Evolutionary conservation across 2,888 invertebrate genomes (phyloP).

Genomic region (Drosophila gaucha): DNA sequence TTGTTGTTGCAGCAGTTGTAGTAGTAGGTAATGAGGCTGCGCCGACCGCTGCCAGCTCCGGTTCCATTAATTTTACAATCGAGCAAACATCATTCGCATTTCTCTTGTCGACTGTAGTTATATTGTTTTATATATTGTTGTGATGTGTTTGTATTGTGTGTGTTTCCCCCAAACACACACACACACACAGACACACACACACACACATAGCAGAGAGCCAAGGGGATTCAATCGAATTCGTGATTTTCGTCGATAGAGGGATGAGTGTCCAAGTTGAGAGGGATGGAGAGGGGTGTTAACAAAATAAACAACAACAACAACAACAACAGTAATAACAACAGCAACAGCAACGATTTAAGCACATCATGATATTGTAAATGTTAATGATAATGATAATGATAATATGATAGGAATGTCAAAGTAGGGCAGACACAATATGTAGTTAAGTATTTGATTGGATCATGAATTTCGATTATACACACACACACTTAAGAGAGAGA

Average conservation of each 20-base stretch:
- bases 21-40: constrained; percentile 47
- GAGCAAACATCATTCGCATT: constrained; percentile 83
- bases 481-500: not conserved
- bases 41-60: constrained; percentile 46
- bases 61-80: constrained; percentile 80
- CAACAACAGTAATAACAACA: constrained; percentile 31
- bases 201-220: not conserved
- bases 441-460: constrained; percentile 16
- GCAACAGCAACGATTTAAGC: constrained; percentile 44
- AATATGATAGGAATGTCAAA: constrained; percentile 13
- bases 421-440: not conserved
- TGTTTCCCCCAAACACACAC: constrained; percentile 23
- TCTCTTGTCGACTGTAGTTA: constrained; percentile 74
- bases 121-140: constrained; percentile 22
- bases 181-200: constrained; percentile 1
- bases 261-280: constrained; percentile 26
- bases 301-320: constrained; percentile 51
- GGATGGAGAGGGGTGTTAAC: constrained; percentile 41
- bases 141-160: constrained; percentile 26
- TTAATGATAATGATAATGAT: constrained; percentile 25
- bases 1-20: constrained; percentile 19
- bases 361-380: constrained; percentile 39
- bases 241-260: constrained; percentile 27
- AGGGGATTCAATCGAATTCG: constrained; percentile 24
- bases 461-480: constrained; percentile 11